A percentile compares a stretch with the other conserved stretches of the same genome.
These are phyloP conservation scores for Tortrix viridana DNA, from an alignment of 2,888 invertebrate species.

Conservation along the genomic window DNA sequence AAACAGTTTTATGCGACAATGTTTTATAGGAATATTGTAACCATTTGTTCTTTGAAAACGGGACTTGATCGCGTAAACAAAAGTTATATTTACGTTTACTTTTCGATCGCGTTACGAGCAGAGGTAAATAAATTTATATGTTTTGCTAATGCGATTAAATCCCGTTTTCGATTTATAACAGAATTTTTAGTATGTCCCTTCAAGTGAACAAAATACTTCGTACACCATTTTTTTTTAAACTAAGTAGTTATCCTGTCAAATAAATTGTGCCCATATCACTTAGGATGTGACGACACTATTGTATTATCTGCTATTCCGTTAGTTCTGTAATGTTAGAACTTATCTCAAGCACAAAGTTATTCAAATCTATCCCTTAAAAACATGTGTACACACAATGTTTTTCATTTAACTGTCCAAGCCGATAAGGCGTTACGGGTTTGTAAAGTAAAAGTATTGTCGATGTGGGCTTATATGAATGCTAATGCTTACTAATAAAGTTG, in stretches of 20 bases:
- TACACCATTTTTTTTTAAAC: background rate
- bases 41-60: no score
- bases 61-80: no score
- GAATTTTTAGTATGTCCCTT: no score
- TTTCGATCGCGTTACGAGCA: no score
- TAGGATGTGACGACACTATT: constrained; percentile 61
- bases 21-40: no score
- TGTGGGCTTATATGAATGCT: constrained; percentile 53
- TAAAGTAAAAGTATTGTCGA: constrained; percentile 43
- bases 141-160: no score
- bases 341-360: constrained; percentile 46
- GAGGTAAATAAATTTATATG: no score
- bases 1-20: no score
- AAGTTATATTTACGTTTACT: no score
- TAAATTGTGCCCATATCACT: constrained; percentile 52
- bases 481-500: constrained; percentile 52
- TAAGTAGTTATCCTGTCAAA: constrained; percentile 16
- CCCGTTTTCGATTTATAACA: no score
- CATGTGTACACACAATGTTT: constrained; percentile 2
- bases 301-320: constrained; percentile 58
- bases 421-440: constrained; percentile 16
- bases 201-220: background rate
- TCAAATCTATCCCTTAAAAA: constrained; percentile 19
- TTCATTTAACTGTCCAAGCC: constrained; percentile 1
- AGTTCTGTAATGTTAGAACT: constrained; percentile 40